Conservation (phyloP, 2,113 vertebrate genomes). For the rat (Rattus norvegicus) region DNA sequence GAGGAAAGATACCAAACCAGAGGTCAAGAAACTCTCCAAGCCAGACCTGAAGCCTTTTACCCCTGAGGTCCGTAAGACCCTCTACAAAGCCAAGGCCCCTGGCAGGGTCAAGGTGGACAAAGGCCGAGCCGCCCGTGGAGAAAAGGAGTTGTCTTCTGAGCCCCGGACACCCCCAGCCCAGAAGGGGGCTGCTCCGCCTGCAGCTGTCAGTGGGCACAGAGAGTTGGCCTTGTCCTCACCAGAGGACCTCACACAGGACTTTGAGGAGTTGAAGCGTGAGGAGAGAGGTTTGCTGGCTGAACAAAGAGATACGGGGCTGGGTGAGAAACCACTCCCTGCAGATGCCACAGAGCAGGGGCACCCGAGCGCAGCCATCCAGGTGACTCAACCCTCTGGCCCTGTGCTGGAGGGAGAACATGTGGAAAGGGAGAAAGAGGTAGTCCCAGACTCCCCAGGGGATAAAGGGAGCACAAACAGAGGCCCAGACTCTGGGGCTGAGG, state of each 20-base stretch:
- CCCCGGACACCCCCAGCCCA: conserved; percentile 82
- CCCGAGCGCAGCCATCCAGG: not conserved
- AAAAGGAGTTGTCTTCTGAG: conserved; percentile 84
- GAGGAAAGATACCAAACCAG: conserved; percentile 94
- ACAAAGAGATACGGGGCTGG: conserved; percentile 50
- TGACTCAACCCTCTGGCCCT: not conserved
- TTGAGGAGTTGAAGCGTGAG: conserved; percentile 94
- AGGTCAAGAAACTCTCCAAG: conserved; percentile 93
- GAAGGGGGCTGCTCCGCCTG: conserved; percentile 68
- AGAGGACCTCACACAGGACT: conserved; percentile 97
- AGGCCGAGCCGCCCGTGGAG: conserved; percentile 85
- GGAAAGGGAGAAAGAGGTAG: conserved; percentile 57
- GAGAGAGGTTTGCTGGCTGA: conserved; percentile 81
- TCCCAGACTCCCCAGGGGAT: conserved; percentile 21
- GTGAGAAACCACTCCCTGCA: conserved; percentile 53
- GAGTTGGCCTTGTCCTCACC: conserved; percentile 94
- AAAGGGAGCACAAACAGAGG: conserved; percentile 47
- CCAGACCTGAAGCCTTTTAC: conserved; percentile 97
- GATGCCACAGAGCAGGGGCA: not conserved
- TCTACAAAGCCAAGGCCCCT: conserved; percentile 95
- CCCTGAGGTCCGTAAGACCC: conserved; percentile 96
- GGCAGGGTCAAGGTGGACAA: conserved; percentile 92
- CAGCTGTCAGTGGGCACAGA: conserved; percentile 77
- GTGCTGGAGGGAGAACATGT: conserved; percentile 33
- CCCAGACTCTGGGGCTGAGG: conserved; percentile 67